Conservation (phyloP, 2,888 invertebrate species). For the Drosophila robusta region DNA sequence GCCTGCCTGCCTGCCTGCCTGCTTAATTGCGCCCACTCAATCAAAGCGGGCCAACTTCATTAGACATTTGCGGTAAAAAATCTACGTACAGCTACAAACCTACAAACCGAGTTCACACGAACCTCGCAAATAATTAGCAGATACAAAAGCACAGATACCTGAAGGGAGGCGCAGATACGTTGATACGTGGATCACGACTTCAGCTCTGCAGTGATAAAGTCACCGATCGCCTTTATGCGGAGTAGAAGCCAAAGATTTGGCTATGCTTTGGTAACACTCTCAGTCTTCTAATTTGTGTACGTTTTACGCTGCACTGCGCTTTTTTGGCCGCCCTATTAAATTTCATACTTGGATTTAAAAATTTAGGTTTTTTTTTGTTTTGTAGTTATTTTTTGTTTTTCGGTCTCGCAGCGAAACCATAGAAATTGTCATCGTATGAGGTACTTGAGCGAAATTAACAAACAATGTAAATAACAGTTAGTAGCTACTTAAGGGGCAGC, state of each 20-base stretch:
- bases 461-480: constrained; percentile 81
- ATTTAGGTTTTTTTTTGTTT: constrained; percentile 13
- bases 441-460: constrained; percentile 65
- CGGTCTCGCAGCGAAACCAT: constrained; percentile 55
- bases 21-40: constrained; percentile 77
- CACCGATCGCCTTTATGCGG: constrained; percentile 3
- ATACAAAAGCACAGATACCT: constrained; percentile 24
- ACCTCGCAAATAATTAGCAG: constrained; percentile 70
- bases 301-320: constrained; percentile 40
- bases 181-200: constrained; percentile 15
- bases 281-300: constrained; percentile 24
- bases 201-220: background rate
- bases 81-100: constrained; percentile 72
- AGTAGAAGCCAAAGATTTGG: constrained; percentile 4
- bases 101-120: constrained; percentile 81
- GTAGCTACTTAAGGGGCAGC: constrained; percentile 69
- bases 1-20: constrained; percentile 18
- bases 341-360: constrained; percentile 67
- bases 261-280: constrained; percentile 16
- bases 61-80: constrained; percentile 80
- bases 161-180: constrained; percentile 9
- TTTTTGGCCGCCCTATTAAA: constrained; percentile 65
- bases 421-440: constrained; percentile 49
- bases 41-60: constrained; percentile 81
- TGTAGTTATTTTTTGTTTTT: constrained; percentile 20